phyloP scores from a whole-genome alignment of 2,888 invertebrate species.

The Hyalella azteca region DNA sequence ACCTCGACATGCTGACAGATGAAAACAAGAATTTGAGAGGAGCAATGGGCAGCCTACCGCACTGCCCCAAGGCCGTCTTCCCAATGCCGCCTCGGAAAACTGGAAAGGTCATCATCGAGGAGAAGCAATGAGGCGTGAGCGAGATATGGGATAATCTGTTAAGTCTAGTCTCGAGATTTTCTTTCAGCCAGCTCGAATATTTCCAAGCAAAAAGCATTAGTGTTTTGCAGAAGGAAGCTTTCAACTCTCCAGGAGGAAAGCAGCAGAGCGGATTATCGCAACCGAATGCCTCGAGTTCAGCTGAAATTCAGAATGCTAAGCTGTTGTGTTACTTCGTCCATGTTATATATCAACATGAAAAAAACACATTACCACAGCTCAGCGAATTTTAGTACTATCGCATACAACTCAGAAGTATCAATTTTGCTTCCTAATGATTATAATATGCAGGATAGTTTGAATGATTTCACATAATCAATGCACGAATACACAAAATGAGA shows the following conservation, averaged over 20 bases:
- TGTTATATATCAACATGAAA: no score
- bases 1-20: not conserved
- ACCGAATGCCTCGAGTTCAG: not conserved
- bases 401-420: no score
- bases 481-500: no score
- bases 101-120: conserved; percentile 36
- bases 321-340: no score
- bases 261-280: not conserved
- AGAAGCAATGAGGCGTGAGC: conserved; percentile 33
- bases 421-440: no score
- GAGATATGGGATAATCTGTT: conserved; percentile 37
- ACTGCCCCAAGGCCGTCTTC: not conserved
- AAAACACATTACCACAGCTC: no score
- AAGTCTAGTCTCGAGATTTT: conserved; percentile 32
- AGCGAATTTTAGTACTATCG: no score
- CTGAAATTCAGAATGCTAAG: no score
- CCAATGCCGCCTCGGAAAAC: conserved; percentile 18
- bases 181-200: conserved; percentile 28
- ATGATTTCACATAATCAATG: no score
- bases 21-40: not conserved
- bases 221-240: conserved; percentile 31
- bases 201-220: conserved; percentile 30
- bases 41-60: not conserved
- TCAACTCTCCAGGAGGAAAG: conserved; percentile 7
- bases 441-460: no score